Evolutionary conservation across 2,113 vertebrate genomes (phyloP).

Genomic region (Peucedramus taeniatus): DNA sequence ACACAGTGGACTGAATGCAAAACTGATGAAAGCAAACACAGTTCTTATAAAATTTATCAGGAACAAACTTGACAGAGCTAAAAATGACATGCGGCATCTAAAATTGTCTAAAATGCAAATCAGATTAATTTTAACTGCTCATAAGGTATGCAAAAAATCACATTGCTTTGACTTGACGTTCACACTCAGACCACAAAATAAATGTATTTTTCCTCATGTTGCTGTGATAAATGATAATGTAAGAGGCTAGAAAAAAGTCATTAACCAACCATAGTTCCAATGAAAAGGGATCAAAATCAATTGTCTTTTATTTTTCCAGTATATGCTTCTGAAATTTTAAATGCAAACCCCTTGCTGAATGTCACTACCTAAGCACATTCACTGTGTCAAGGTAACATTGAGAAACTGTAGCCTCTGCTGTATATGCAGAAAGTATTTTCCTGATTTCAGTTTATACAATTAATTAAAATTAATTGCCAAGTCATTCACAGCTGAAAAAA

Average conservation of each 20-base stretch:
- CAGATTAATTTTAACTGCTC: not conserved
- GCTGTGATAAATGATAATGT: not conserved
- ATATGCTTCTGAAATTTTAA: not conserved
- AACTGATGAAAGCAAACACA: not conserved
- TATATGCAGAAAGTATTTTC: not conserved
- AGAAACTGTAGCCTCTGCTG: not conserved
- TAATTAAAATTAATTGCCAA: not conserved
- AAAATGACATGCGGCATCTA: not conserved
- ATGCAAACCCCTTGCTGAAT: not conserved
- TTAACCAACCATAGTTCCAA: not conserved
- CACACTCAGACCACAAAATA: not conserved
- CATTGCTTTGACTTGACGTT: not conserved
- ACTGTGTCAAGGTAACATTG: not conserved
- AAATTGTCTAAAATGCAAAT: not conserved
- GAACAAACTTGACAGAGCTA: accelerated
- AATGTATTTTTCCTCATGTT: not conserved
- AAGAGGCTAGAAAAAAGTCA: not conserved
- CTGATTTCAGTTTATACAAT: not conserved
- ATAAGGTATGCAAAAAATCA: not conserved
- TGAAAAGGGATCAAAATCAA: not conserved
- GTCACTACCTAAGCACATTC: not conserved
- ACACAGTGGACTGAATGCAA: not conserved
- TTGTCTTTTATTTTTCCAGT: not conserved
- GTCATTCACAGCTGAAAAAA: not conserved
- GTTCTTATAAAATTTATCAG: not conserved